Conservation (phyloP, 2,113 vertebrate genomes). For the Thymallus thymallus region DNA sequence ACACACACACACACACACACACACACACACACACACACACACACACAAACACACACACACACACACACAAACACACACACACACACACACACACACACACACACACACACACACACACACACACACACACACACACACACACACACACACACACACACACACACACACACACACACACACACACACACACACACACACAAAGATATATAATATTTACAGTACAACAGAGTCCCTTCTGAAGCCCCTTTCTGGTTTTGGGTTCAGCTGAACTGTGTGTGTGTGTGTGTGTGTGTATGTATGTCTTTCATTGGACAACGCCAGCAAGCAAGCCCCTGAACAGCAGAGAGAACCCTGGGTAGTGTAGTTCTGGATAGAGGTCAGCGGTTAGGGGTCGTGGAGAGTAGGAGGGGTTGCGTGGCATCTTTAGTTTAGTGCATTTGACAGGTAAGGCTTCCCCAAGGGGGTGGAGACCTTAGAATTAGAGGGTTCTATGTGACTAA, state of each 20-base stretch:
- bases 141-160: slow-evolving; percentile 24
- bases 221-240: background rate
- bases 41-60: background rate
- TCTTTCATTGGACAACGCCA: slow-evolving; percentile 4
- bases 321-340: background rate
- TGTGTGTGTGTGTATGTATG: slow-evolving; percentile 24
- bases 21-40: slow-evolving; percentile 14
- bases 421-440: slow-evolving; percentile 68
- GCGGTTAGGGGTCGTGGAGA: slow-evolving; percentile 31
- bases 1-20: slow-evolving; percentile 10
- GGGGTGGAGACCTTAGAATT: slow-evolving; percentile 25
- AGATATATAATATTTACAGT: background rate
- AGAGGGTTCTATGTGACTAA: no score
- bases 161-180: background rate
- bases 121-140: slow-evolving; percentile 29
- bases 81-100: no score
- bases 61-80: slow-evolving; percentile 9
- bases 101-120: no score
- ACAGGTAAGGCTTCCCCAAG: slow-evolving; percentile 67
- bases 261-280: slow-evolving; percentile 46
- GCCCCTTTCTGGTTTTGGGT: slow-evolving; percentile 43
- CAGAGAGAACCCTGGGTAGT: background rate
- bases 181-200: background rate
- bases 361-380: background rate
- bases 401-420: slow-evolving; percentile 54